Percentiles rank a stretch among this genome's conserved stretches.
Conservation (phyloP, 2,797 vertebrate species). For the Pantherophis vulpinus region DNA sequence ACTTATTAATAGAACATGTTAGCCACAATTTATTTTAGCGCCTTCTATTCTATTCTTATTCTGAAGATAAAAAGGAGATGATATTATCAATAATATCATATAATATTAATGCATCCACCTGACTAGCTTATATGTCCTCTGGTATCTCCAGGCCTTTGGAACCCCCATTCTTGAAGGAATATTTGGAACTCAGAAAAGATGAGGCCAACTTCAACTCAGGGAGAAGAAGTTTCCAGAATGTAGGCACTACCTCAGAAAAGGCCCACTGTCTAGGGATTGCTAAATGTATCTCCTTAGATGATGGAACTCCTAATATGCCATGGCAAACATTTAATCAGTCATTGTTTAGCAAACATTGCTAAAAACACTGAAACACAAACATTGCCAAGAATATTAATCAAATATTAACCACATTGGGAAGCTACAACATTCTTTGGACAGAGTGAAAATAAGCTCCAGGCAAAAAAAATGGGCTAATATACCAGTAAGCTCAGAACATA, state of each 20-base stretch:
- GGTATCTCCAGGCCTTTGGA: neutral
- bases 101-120: neutral
- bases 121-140: neutral
- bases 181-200: neutral
- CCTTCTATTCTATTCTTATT: neutral
- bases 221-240: neutral
- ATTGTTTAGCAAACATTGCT: neutral
- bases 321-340: neutral
- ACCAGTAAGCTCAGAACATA: neutral
- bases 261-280: neutral
- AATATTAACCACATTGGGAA: neutral
- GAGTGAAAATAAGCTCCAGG: constrained; percentile 2
- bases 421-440: neutral
- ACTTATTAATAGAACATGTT: too few species aligned
- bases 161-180: neutral
- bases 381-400: neutral
- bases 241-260: neutral
- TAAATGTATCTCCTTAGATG: neutral
- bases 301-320: neutral
- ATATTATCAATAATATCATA: too few species aligned
- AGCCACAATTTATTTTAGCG: too few species aligned
- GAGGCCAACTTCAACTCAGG: neutral
- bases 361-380: neutral
- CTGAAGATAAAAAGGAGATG: neutral
- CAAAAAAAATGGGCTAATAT: neutral